Percentiles rank a stretch among this genome's conserved stretches.
These are phyloP conservation scores for Tetragnatha versicolor DNA, from an alignment of 1,140 invertebrate species.

Conservation along the genomic window DNA sequence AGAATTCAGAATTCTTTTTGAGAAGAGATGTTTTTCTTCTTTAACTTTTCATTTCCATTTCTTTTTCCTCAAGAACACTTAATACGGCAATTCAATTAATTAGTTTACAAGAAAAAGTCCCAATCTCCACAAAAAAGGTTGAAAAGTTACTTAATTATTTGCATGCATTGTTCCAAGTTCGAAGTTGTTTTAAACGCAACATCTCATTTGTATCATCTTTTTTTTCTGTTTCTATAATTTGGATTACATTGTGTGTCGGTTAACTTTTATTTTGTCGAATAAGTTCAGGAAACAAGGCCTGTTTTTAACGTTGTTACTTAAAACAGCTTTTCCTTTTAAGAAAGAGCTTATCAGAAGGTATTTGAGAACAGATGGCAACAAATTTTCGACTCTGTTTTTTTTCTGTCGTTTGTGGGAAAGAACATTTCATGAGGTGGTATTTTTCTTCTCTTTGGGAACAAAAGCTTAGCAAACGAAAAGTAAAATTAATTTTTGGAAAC, in stretches of 20 bases:
- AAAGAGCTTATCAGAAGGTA: neutral
- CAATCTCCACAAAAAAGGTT: constrained; percentile 7
- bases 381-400: neutral
- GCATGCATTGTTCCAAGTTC: constrained; percentile 4
- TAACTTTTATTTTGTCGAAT: neutral
- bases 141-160: constrained; percentile 22
- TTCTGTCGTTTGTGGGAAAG: neutral
- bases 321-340: neutral
- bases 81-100: constrained; percentile 23
- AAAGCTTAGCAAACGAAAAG: no score
- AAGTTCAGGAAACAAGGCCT: neutral
- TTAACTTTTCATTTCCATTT: neutral
- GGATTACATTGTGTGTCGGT: neutral
- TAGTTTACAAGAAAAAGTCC: constrained; percentile 2
- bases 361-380: neutral
- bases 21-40: no score
- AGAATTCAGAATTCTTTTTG: no score
- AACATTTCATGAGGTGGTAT: no score
- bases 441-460: no score
- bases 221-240: neutral
- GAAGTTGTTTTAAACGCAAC: constrained; percentile 2
- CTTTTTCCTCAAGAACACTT: neutral
- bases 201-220: neutral
- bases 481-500: no score
- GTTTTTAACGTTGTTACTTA: neutral